Percentiles rank a stretch among this genome's conserved stretches.
Evolutionary conservation across 1,140 invertebrate species (phyloP).

Genomic region (Bombus turneri): DNA sequence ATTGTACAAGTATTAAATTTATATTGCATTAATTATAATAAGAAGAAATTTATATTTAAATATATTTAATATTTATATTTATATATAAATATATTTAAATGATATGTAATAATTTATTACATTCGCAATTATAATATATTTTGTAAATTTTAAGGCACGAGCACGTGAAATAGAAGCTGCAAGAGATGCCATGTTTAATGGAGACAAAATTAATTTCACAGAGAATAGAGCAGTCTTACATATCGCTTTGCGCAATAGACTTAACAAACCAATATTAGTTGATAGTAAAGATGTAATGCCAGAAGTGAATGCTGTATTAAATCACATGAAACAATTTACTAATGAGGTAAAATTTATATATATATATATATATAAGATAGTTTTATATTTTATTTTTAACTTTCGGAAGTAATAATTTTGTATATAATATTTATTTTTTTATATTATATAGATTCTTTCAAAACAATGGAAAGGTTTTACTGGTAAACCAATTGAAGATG

Average conservation of each 20-base stretch:
- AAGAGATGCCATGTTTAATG: slow-evolving; percentile 96
- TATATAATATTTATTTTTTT: slow-evolving; percentile 55
- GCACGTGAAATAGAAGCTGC: slow-evolving; percentile 92
- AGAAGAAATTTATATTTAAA: slow-evolving; percentile 15
- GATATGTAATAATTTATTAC: slow-evolving; percentile 38
- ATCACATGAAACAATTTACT: slow-evolving; percentile 97
- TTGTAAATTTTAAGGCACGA: slow-evolving; percentile 85
- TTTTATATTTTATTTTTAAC: not conserved
- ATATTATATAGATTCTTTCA: slow-evolving; percentile 83
- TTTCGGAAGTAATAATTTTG: slow-evolving; percentile 2
- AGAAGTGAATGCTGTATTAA: slow-evolving; percentile 94
- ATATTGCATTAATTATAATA: slow-evolving; percentile 9
- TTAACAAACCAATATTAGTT: slow-evolving; percentile 90
- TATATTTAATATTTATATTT: not conserved
- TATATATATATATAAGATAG: not conserved
- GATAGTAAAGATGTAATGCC: slow-evolving; percentile 97
- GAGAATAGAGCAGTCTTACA: slow-evolving; percentile 98
- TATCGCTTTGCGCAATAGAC: slow-evolving; percentile 94
- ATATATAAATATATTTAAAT: not conserved
- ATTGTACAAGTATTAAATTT: slow-evolving; percentile 1
- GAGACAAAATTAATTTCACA: slow-evolving; percentile 98
- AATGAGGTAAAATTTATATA: slow-evolving; percentile 84
- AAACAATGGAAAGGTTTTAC: slow-evolving; percentile 94
- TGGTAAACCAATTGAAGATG: slow-evolving; percentile 97
- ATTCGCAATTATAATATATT: slow-evolving; percentile 4